phyloP scores from a whole-genome alignment of 2,113 vertebrate species.

The Sphyrna mokarran region DNA sequence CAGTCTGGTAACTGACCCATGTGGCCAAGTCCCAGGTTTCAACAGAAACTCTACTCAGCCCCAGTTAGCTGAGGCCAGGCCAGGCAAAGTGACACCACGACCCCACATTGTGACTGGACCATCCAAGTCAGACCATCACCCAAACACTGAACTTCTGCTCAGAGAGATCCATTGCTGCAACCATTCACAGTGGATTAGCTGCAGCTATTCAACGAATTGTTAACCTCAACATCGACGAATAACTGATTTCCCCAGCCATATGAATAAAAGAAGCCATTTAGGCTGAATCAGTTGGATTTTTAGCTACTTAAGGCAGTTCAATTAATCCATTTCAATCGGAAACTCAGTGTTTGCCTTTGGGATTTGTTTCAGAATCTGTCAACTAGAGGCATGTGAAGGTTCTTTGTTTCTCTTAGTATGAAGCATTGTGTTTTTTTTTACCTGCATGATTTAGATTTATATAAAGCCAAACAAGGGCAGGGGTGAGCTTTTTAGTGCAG shows the following conservation, averaged over 20 bases:
- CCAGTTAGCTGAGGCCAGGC: too few relatives aligned
- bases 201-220: background rate
- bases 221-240: background rate
- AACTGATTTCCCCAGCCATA: too few relatives aligned
- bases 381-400: background rate
- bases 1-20: too few relatives aligned
- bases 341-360: background rate
- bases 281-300: background rate
- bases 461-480: background rate
- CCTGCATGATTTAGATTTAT: background rate
- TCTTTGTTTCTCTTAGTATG: background rate
- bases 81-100: background rate
- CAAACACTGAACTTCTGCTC: background rate
- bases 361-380: background rate
- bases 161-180: background rate
- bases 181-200: background rate
- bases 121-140: background rate
- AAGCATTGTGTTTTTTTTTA: background rate
- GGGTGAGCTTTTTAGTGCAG: background rate
- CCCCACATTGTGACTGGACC: background rate
- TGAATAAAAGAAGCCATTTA: background rate
- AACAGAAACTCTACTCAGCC: too few relatives aligned
- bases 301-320: background rate
- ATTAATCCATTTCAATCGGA: background rate
- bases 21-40: too few relatives aligned